phyloP scores from a whole-genome alignment of 64 coral and sea anemone species.

The Montipora efflorescens region DNA sequence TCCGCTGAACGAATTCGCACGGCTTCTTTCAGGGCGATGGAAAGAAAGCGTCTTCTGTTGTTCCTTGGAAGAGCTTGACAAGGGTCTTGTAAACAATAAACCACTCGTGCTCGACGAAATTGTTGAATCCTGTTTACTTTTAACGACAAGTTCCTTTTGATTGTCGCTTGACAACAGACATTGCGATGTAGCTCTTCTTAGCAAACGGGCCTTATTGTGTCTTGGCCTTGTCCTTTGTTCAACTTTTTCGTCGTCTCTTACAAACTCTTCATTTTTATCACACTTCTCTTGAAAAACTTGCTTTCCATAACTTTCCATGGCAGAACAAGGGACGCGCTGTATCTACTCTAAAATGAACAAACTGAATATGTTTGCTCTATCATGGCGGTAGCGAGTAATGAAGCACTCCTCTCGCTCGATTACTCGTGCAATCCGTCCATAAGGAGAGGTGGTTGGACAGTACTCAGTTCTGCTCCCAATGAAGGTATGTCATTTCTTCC shows the following conservation, averaged over 20 bases:
- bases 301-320: background rate
- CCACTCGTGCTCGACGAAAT: slow-evolving; percentile 27
- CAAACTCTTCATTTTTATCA: background rate
- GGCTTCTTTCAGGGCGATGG: background rate
- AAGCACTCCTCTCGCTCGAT: no score
- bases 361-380: background rate
- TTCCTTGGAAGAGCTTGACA: background rate
- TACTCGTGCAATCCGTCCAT: no score
- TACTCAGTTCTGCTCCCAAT: no score
- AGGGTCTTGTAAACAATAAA: slow-evolving; percentile 14
- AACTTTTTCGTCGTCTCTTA: background rate
- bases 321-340: background rate
- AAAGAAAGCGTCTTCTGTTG: background rate
- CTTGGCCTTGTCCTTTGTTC: background rate
- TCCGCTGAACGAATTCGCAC: background rate
- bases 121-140: slow-evolving; percentile 10
- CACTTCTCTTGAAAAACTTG: background rate
- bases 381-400: background rate
- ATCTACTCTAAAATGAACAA: background rate
- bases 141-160: background rate
- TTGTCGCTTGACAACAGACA: background rate
- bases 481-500: no score
- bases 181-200: slow-evolving; percentile 18
- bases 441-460: no score
- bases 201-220: background rate